Base-by-base conservation (phyloP, 2,797 vertebrate genomes). In the Sciaenops ocellatus region DNA sequence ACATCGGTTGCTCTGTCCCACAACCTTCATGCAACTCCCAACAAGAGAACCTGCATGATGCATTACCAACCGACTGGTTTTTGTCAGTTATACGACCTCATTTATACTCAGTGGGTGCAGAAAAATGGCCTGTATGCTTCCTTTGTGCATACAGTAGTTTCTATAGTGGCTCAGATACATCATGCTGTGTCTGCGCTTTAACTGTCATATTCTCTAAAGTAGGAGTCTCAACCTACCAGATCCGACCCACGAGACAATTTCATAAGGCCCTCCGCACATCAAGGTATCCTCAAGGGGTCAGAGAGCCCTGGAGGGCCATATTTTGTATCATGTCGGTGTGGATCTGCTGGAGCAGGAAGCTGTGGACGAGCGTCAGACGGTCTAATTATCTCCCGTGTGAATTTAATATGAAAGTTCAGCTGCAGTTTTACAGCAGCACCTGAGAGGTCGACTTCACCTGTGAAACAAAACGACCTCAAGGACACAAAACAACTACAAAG, bases 71-170 rank as follows among this genome's bases (percentile, higher is more conserved):
- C 46, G 24, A 42, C 51, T 34, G 51, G 3, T 47, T 34, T 11
- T 69, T 69, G 60, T 69, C 52, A 73, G 46, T n/a, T 13, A 68
- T 65, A 11, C 75, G 69, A 78, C 74, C 84, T 76, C 42, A 74
- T 69, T 85, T 61, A 54, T 22, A 59, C 10, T 72, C 16, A 47
- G 28, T 26, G 46, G 62, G 3, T 34, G 59, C 61, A 68, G 56
- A 62, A 34, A 20, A 67, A 68, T 48, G 24, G 50, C 61, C 74
- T 54, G 3, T 28, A n/a, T 72, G 62, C 15, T 38, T 56, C 46
- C 3, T 26, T 34, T 55, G 52, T 70, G 34, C 63, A 38, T 34
- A 18, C 22, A 59, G 28, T 30, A 12, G 7, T 9, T 28, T 55
- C 62, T 42, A 2, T 9, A 66, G 24, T 24, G 26, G 7, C 50